Evolutionary conservation across 1,140 invertebrate genomes (phyloP).

Genomic region (Tribolium castaneum): DNA sequence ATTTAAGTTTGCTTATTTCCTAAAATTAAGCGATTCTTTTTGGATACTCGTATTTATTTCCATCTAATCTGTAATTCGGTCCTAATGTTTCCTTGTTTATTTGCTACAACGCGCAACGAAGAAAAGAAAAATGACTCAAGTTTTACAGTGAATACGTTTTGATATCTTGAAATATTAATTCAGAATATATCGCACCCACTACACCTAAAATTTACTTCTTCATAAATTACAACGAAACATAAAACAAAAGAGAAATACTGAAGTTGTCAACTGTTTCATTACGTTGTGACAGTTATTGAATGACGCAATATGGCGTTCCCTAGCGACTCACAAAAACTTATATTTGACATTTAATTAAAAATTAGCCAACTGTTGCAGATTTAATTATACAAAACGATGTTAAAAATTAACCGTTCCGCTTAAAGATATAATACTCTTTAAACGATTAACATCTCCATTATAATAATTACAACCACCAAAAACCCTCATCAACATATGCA

Average conservation of each 20-base stretch:
- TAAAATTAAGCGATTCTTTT: background rate
- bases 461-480: background rate
- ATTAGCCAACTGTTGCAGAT: slow-evolving; percentile 11
- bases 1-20: background rate
- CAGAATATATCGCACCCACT: background rate
- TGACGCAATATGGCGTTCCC: slow-evolving; percentile 10
- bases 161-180: background rate
- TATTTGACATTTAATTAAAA: slow-evolving; percentile 27
- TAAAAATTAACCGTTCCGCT: background rate
- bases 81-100: background rate
- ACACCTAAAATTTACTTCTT: slow-evolving; percentile 4
- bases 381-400: background rate
- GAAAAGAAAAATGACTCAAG: background rate
- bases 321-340: slow-evolving; percentile 18
- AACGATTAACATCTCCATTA: background rate
- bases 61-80: background rate
- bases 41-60: background rate
- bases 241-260: slow-evolving; percentile 23
- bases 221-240: slow-evolving; percentile 1
- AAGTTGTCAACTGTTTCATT: slow-evolving; percentile 23
- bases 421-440: background rate
- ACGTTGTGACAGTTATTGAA: slow-evolving; percentile 12
- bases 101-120: background rate
- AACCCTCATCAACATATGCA: slow-evolving; percentile 9
- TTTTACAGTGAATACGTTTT: background rate